phyloP scores from a whole-genome alignment of 2,113 vertebrate species.

The Vicugna pacos region DNA sequence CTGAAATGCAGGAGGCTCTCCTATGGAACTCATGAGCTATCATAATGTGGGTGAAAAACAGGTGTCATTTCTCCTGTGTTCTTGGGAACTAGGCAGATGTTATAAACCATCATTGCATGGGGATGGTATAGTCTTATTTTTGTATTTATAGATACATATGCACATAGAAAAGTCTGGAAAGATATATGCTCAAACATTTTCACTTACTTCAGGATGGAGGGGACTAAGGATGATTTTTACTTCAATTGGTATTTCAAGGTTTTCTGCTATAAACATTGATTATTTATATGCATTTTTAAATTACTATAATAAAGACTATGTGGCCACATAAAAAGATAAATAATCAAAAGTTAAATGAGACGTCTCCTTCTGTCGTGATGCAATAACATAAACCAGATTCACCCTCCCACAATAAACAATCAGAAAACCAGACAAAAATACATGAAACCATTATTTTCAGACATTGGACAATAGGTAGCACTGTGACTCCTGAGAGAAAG shows the following conservation, averaged over 20 bases:
- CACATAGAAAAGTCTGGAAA: conserved; percentile 18
- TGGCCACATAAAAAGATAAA: neutral
- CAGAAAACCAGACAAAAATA: conserved; percentile 22
- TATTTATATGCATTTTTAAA: conserved; percentile 34
- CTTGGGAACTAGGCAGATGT: neutral
- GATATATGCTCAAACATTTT: neutral
- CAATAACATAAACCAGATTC: neutral
- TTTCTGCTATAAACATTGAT: neutral
- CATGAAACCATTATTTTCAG: neutral
- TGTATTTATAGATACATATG: neutral
- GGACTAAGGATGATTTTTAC: conserved; percentile 1
- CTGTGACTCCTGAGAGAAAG: neutral
- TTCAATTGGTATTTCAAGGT: neutral
- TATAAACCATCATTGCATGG: neutral
- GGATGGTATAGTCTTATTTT: neutral
- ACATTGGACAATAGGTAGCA: neutral
- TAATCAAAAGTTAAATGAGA: conserved; percentile 39
- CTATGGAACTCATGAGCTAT: neutral
- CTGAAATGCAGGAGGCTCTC: neutral
- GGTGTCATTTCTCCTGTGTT: neutral
- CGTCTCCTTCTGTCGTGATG: neutral
- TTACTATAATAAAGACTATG: conserved; percentile 36
- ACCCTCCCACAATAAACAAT: neutral
- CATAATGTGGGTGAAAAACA: neutral
- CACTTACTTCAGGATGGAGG: neutral